Percentiles rank a stretch among this genome's conserved stretches.
Evolutionary conservation across 2,888 invertebrate genomes (phyloP).

Genomic region (Melieria crassipennis): DNA sequence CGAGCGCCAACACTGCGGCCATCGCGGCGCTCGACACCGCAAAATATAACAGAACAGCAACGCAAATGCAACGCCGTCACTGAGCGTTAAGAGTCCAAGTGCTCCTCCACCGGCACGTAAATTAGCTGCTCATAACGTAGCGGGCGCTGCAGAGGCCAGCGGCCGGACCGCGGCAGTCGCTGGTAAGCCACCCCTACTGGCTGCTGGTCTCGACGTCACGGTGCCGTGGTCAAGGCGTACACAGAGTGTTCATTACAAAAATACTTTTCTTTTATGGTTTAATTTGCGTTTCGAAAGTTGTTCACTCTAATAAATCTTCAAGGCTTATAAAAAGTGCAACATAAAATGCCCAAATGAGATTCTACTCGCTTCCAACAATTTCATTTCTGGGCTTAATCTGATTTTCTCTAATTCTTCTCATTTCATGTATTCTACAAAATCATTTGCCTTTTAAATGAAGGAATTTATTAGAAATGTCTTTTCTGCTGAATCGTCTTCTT

Average conservation of each 20-base stretch:
- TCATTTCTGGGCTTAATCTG: conserved; percentile 11
- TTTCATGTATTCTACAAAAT: neutral
- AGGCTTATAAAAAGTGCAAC: conserved; percentile 13
- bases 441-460: conserved; percentile 31
- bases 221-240: too few species aligned
- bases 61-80: neutral
- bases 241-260: conserved; percentile 27
- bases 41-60: neutral
- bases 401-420: conserved; percentile 5
- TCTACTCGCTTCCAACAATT: neutral
- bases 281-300: conserved; percentile 23
- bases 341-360: conserved; percentile 29
- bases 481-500: conserved; percentile 8
- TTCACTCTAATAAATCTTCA: conserved; percentile 31
- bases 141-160: conserved; percentile 13
- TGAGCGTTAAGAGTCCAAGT: neutral
- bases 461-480: conserved; percentile 30
- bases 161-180: neutral
- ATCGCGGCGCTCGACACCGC: neutral
- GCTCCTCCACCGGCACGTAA: conserved; percentile 28
- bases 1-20: neutral
- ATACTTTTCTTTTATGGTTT: conserved; percentile 28
- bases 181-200: neutral
- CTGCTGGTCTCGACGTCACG: neutral
- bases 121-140: conserved; percentile 30